phyloP scores from a whole-genome alignment of 1,140 invertebrate species.

The Nymphalis io region DNA sequence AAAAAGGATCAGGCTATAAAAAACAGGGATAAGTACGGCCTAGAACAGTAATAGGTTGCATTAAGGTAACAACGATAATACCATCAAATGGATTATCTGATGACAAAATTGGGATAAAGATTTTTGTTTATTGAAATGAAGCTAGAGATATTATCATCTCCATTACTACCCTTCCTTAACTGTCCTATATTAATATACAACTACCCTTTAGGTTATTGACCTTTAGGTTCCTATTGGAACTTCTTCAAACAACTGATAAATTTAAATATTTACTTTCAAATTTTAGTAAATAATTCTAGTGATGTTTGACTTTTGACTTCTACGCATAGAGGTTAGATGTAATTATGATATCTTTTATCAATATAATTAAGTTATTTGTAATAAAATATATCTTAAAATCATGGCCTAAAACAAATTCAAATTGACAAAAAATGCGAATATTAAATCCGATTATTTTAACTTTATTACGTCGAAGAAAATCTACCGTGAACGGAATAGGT shows the following conservation, averaged over 20 bases:
- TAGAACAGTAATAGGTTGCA: slow-evolving; percentile 16
- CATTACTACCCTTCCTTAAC: too few relatives aligned
- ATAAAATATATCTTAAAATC: not conserved
- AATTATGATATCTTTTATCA: too few relatives aligned
- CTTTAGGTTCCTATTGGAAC: not conserved
- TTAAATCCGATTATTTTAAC: slow-evolving; percentile 35
- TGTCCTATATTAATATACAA: too few relatives aligned
- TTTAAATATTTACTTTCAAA: too few relatives aligned
- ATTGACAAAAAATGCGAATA: slow-evolving; percentile 20
- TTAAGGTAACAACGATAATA: slow-evolving; percentile 20
- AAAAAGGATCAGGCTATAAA: slow-evolving; percentile 33
- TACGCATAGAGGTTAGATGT: too few relatives aligned
- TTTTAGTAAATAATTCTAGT: too few relatives aligned
- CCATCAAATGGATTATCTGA: not conserved
- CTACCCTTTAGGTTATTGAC: too few relatives aligned
- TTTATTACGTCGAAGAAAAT: slow-evolving; percentile 30
- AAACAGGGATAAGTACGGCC: slow-evolving; percentile 22
- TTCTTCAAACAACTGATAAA: not conserved
- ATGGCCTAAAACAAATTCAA: slow-evolving; percentile 7
- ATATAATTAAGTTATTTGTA: not conserved
- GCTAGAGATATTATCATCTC: not conserved
- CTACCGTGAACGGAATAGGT: slow-evolving; percentile 24
- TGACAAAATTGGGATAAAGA: not conserved
- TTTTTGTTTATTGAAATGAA: not conserved
- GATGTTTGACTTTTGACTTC: too few relatives aligned